Percentiles rank a stretch among this genome's conserved stretches.
Evolutionary conservation across 2,797 vertebrate species (phyloP).

Genomic region (Aplochiton taeniatus): DNA sequence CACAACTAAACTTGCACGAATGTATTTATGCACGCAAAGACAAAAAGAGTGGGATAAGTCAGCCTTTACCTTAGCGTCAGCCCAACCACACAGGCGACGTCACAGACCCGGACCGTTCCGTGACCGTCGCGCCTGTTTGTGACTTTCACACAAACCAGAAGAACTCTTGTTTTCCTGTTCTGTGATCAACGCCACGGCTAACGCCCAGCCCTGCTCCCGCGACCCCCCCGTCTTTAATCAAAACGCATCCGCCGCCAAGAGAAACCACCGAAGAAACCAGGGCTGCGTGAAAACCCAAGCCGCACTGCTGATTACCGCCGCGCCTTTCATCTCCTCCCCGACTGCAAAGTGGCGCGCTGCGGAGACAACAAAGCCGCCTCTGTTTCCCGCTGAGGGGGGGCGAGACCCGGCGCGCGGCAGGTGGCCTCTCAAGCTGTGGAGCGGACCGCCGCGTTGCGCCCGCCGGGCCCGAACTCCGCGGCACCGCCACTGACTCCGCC

Average conservation of each 20-base stretch:
- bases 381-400: conserved; percentile 35
- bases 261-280: not conserved
- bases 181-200: no score
- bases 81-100: no score
- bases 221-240: conserved; percentile 56
- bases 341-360: conserved; percentile 37
- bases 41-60: no score
- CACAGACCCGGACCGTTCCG: no score
- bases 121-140: no score
- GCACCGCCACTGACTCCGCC: not conserved
- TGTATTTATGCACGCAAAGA: no score
- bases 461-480: no score
- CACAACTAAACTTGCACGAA: no score
- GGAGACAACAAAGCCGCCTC: conserved; percentile 35
- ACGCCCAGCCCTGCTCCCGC: conserved; percentile 15
- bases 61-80: no score
- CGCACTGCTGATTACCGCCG: conserved; percentile 25
- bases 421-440: conserved; percentile 41
- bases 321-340: conserved; percentile 57
- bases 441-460: conserved; percentile 34
- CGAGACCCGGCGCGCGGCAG: conserved; percentile 18
- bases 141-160: no score
- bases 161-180: no score
- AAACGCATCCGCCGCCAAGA: conserved; percentile 22
- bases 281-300: conserved; percentile 21